Conservation (phyloP, 2,888 invertebrate genomes). For the Agrotis exclamationis region DNA sequence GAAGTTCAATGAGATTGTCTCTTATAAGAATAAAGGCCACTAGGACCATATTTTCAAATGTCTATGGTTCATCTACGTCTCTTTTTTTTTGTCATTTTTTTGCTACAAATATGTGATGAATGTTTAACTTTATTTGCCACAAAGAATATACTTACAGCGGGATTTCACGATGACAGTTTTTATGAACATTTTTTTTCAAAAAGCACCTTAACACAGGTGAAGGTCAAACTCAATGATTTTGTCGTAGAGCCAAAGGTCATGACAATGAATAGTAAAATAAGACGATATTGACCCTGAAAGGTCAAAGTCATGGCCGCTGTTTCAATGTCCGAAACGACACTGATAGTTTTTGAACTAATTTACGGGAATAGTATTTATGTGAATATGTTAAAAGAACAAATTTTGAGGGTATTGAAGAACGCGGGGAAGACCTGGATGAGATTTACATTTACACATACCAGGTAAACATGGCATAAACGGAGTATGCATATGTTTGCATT, state of each 20-base stretch:
- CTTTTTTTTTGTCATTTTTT: too few species aligned
- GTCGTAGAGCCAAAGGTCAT: conserved; percentile 50
- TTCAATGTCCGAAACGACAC: conserved; percentile 37
- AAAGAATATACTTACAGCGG: neutral
- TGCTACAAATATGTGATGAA: neutral
- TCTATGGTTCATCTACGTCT: neutral
- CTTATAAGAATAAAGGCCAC: neutral
- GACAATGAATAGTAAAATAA: conserved; percentile 44
- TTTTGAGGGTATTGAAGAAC: too few species aligned
- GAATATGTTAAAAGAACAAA: conserved; percentile 8
- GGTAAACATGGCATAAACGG: too few species aligned
- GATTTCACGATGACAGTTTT: neutral
- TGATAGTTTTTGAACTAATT: conserved; percentile 44
- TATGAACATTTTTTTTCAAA: conserved; percentile 17
- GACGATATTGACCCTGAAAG: conserved; percentile 51
- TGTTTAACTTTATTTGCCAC: too few species aligned
- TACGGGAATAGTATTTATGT: conserved; percentile 31
- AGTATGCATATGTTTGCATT: too few species aligned
- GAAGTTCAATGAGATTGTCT: neutral
- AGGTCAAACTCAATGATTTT: conserved; percentile 47
- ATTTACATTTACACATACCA: too few species aligned
- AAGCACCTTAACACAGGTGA: conserved; percentile 27
- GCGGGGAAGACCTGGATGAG: too few species aligned
- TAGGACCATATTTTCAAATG: neutral
- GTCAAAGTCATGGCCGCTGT: conserved; percentile 51